Conservation (phyloP, 64 coral and sea anemone species). For the Porites lutea region DNA sequence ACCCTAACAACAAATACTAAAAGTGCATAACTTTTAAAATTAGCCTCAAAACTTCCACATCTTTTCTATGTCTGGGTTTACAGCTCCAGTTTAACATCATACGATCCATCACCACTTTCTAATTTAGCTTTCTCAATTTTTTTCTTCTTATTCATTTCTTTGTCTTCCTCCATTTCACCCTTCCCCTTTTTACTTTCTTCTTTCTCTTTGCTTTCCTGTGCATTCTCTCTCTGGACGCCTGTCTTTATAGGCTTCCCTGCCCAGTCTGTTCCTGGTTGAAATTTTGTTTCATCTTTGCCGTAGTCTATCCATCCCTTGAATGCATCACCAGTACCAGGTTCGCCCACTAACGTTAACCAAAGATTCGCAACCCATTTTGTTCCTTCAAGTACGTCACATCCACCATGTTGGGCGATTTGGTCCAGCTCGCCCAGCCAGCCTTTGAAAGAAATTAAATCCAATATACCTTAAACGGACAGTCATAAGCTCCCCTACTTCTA, state of each 20-base stretch:
- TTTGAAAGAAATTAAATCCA: background rate
- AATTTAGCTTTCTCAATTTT: background rate
- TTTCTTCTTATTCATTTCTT: constrained; percentile 34
- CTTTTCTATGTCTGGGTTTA: background rate
- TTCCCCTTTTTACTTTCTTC: background rate
- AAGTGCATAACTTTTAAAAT: no score
- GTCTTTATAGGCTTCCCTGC: constrained; percentile 8
- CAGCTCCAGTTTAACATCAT: constrained; percentile 53
- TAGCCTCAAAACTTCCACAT: background rate
- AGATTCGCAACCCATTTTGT: constrained; percentile 79
- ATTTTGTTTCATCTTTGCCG: constrained; percentile 30
- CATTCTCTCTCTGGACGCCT: background rate
- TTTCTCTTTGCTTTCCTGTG: constrained; percentile 11
- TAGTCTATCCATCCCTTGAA: constrained; percentile 72
- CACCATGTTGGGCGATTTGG: constrained; percentile 66
- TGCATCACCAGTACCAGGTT: constrained; percentile 37
- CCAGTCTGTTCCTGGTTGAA: constrained; percentile 28
- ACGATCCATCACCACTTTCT: constrained; percentile 24
- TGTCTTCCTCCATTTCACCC: constrained; percentile 1
- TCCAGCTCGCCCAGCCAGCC: constrained; percentile 68
- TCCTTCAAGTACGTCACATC: constrained; percentile 58
- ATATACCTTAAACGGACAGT: no score
- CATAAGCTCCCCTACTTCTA: no score
- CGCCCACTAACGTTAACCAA: constrained; percentile 60
- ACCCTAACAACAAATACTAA: no score